phyloP scores from a whole-genome alignment of 2,888 invertebrate species.

The Thereva nobilitata region DNA sequence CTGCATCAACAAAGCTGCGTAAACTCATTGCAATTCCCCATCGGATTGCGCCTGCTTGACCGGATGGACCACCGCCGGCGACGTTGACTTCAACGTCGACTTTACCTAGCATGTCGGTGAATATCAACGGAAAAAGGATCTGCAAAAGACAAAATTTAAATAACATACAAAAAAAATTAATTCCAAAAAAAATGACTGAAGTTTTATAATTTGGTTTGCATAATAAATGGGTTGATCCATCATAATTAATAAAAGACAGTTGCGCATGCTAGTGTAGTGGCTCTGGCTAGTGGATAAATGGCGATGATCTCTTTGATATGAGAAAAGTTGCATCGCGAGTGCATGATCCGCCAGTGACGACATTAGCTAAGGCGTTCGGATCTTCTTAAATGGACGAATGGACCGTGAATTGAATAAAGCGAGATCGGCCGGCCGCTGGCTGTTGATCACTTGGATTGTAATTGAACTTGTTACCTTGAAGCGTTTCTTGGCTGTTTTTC shows the following conservation, averaged over 20 bases:
- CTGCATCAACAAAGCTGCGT: constrained; percentile 77
- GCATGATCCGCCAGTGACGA: constrained; percentile 13
- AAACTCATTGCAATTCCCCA: constrained; percentile 85
- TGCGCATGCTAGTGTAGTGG: too few species aligned
- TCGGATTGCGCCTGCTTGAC: constrained; percentile 87
- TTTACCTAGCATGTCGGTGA: constrained; percentile 72
- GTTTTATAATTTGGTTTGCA: not conserved
- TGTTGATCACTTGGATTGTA: constrained; percentile 34
- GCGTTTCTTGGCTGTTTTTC: constrained; percentile 14
- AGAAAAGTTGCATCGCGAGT: constrained; percentile 1
- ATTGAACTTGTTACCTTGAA: constrained; percentile 42
- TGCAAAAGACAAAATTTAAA: constrained; percentile 54
- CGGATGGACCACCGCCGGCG: constrained; percentile 72
- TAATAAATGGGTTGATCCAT: not conserved
- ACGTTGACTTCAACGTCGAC: constrained; percentile 84
- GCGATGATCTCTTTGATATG: too few species aligned
- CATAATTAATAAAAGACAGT: too few species aligned
- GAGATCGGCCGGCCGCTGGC: constrained; percentile 11
- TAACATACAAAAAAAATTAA: not conserved
- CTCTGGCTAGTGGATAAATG: too few species aligned
- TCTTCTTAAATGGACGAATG: constrained; percentile 9
- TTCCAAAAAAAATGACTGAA: not conserved
- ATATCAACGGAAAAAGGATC: constrained; percentile 83
- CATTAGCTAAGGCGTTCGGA: constrained; percentile 5
- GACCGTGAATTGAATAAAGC: constrained; percentile 38